Evolutionary conservation across 2,888 invertebrate genomes (phyloP).

Genomic region (Antheraea assamensis): DNA sequence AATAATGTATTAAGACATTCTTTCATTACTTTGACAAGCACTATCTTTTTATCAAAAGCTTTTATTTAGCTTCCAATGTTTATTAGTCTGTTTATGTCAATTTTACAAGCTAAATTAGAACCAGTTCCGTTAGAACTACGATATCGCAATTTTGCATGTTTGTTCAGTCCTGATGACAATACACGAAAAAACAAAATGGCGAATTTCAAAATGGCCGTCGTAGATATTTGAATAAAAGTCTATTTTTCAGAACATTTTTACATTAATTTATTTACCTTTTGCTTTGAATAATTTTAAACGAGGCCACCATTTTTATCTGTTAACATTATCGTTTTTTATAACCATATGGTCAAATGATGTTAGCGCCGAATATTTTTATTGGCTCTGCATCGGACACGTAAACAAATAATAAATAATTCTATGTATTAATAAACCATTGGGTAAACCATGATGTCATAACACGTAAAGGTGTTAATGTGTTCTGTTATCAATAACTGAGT

Average conservation of each 20-base stretch:
- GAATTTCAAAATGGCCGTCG: too few species aligned
- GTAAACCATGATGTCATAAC: constrained; percentile 7
- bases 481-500: constrained; percentile 4
- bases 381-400: background rate
- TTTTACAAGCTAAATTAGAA: too few species aligned
- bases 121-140: too few species aligned
- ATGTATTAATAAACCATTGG: background rate
- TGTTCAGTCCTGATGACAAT: too few species aligned
- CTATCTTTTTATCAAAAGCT: background rate
- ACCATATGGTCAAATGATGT: background rate
- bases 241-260: too few species aligned
- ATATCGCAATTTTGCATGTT: too few species aligned
- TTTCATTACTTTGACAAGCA: background rate
- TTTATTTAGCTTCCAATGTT: too few species aligned
- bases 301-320: background rate
- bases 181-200: too few species aligned
- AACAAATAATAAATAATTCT: background rate
- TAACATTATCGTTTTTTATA: background rate
- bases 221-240: too few species aligned
- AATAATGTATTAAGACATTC: background rate
- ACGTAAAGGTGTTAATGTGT: background rate
- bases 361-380: background rate
- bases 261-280: background rate
- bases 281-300: background rate
- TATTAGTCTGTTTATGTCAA: too few species aligned